phyloP scores from a whole-genome alignment of 2,113 vertebrate species.

The Gadus chalcogrammus region DNA sequence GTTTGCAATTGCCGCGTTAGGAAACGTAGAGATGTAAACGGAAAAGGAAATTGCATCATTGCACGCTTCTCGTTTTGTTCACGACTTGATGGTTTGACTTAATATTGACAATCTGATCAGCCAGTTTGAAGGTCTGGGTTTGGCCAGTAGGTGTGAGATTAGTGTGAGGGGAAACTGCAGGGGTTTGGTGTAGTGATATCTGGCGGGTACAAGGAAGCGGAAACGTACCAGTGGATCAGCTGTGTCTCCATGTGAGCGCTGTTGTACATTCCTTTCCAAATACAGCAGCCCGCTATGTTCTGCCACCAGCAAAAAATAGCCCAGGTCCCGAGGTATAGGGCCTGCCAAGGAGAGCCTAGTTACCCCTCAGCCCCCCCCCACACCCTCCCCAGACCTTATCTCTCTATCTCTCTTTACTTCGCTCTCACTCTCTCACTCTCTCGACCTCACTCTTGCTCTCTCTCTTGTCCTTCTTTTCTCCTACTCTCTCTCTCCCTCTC shows the following conservation, averaged over 20 bases:
- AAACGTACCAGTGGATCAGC: conserved; percentile 53
- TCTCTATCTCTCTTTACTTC: not conserved
- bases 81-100: no score
- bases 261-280: conserved; percentile 78
- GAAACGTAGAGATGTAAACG: no score
- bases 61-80: no score
- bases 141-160: no score
- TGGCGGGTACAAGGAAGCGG: no score
- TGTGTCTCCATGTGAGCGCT: conserved; percentile 58
- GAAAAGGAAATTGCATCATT: no score
- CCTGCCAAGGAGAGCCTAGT: conserved; percentile 23
- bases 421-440: not conserved
- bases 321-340: conserved; percentile 28
- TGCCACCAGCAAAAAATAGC: conserved; percentile 66
- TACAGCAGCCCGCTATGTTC: conserved; percentile 75
- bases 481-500: conserved; percentile 8
- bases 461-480: not conserved
- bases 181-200: no score
- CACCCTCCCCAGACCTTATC: not conserved
- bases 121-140: no score
- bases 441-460: not conserved
- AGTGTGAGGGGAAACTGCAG: no score
- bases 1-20: no score
- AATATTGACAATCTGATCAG: no score
- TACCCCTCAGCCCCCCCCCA: not conserved